Conservation (phyloP, 1,140 invertebrate species). For the Panonychus citri region DNA sequence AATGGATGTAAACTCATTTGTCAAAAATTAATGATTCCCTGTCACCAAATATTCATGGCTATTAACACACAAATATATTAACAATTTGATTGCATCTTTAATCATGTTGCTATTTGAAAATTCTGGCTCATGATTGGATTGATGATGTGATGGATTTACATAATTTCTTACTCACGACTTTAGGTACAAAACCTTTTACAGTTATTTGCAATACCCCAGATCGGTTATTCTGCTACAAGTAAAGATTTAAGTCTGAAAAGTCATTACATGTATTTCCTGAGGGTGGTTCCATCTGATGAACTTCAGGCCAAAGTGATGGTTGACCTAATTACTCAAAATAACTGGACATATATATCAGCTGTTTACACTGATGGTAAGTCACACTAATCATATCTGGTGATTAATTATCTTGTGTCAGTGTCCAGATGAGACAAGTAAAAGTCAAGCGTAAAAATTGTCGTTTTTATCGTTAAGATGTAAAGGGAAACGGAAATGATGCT, state of each 20-base stretch:
- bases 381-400: neutral
- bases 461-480: neutral
- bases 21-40: too few species aligned
- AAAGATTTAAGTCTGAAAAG: slow-evolving; percentile 50
- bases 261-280: slow-evolving; percentile 49
- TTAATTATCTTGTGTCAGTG: too few species aligned
- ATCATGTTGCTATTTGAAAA: too few species aligned
- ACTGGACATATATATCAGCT: slow-evolving; percentile 63
- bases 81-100: too few species aligned
- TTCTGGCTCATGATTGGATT: too few species aligned
- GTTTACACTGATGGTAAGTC: slow-evolving; percentile 48
- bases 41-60: too few species aligned
- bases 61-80: too few species aligned
- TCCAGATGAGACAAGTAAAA: too few species aligned
- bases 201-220: slow-evolving; percentile 52
- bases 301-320: slow-evolving; percentile 53
- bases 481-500: too few species aligned
- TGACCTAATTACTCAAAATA: slow-evolving; percentile 41
- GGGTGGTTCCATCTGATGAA: slow-evolving; percentile 56
- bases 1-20: too few species aligned
- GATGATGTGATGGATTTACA: too few species aligned
- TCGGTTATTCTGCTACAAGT: slow-evolving; percentile 56
- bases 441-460: too few species aligned
- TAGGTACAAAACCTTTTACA: slow-evolving; percentile 54
- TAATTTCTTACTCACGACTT: neutral